Percentiles rank a stretch among this genome's conserved stretches.
phyloP scores from a whole-genome alignment of 2,888 invertebrate species.

The Aproaerema taeniolella region DNA sequence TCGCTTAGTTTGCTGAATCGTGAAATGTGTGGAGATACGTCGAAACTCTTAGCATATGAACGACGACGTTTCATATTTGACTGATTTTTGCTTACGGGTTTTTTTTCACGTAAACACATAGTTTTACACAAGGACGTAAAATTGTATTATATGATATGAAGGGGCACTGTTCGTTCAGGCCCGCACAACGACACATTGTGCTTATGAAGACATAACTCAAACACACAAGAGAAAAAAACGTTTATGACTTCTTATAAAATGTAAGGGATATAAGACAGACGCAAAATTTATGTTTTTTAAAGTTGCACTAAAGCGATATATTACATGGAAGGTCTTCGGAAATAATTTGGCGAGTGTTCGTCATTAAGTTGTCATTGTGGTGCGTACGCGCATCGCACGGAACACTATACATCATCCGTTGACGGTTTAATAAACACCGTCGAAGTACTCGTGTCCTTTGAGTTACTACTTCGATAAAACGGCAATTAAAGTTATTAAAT shows the following conservation, averaged over 20 bases:
- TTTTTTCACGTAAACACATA: not conserved
- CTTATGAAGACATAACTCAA: conserved; percentile 9
- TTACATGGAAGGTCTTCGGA: conserved; percentile 18
- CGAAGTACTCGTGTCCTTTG: conserved; percentile 6
- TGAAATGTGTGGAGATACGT: conserved; percentile 6
- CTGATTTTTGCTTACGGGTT: conserved; percentile 5
- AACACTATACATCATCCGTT: conserved; percentile 11
- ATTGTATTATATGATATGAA: not conserved
- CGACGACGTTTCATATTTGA: conserved; percentile 6
- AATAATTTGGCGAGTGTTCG: conserved; percentile 23
- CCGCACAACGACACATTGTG: too few species aligned
- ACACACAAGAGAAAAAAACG: not conserved
- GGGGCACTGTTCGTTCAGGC: too few species aligned
- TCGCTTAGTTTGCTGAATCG: conserved; percentile 12
- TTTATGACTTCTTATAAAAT: conserved; percentile 1
- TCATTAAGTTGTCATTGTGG: conserved; percentile 26
- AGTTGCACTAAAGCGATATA: conserved; percentile 18
- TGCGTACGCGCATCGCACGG: conserved; percentile 8
- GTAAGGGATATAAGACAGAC: conserved; percentile 12
- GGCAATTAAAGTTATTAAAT: conserved; percentile 14
- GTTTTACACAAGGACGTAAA: not conserved
- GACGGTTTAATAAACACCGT: conserved; percentile 17
- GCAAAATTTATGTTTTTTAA: conserved; percentile 21
- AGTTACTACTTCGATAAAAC: conserved; percentile 9
- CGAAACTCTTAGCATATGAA: conserved; percentile 7